These are phyloP conservation scores for Maccullochella peelii DNA, from an alignment of 2,113 vertebrate species.

Conservation along the genomic window DNA sequence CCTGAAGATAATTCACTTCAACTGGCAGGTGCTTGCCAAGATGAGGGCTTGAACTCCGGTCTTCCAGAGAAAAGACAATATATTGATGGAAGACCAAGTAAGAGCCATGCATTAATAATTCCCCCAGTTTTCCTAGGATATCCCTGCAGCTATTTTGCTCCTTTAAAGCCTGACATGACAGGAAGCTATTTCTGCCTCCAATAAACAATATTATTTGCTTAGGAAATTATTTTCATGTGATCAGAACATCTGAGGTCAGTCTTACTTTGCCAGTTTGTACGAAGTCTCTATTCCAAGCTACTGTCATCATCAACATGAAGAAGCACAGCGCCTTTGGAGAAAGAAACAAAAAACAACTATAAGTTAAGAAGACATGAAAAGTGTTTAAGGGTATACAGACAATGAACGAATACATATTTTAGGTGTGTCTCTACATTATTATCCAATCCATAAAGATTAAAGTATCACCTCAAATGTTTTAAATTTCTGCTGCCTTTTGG, in stretches of 20 bases:
- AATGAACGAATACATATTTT: not conserved
- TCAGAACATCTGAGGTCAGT: not conserved
- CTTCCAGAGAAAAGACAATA: slow-evolving; percentile 12
- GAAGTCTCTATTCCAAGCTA: slow-evolving; percentile 74
- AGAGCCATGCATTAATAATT: slow-evolving; percentile 37
- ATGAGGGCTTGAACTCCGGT: slow-evolving; percentile 16
- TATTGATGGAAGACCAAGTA: slow-evolving; percentile 18
- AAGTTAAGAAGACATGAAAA: not conserved
- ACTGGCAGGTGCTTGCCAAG: slow-evolving; percentile 1
- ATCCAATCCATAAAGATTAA: not conserved
- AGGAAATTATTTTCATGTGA: not conserved
- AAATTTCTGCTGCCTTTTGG: not conserved
- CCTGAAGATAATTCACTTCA: slow-evolving; percentile 48
- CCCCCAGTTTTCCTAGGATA: not conserved
- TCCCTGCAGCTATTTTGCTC: not conserved
- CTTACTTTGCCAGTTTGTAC: slow-evolving; percentile 76
- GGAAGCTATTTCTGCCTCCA: not conserved
- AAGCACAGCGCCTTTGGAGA: slow-evolving; percentile 75
- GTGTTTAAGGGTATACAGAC: not conserved
- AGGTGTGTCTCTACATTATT: not conserved
- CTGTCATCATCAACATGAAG: slow-evolving; percentile 79
- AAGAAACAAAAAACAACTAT: not conserved
- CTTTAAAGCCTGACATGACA: slow-evolving; percentile 4
- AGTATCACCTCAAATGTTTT: not conserved
- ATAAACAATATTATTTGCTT: not conserved